Percentiles rank a stretch among this genome's conserved stretches.
These are phyloP conservation scores for Streptopelia turtur DNA, from an alignment of 2,797 vertebrate genomes.

Conservation along the genomic window DNA sequence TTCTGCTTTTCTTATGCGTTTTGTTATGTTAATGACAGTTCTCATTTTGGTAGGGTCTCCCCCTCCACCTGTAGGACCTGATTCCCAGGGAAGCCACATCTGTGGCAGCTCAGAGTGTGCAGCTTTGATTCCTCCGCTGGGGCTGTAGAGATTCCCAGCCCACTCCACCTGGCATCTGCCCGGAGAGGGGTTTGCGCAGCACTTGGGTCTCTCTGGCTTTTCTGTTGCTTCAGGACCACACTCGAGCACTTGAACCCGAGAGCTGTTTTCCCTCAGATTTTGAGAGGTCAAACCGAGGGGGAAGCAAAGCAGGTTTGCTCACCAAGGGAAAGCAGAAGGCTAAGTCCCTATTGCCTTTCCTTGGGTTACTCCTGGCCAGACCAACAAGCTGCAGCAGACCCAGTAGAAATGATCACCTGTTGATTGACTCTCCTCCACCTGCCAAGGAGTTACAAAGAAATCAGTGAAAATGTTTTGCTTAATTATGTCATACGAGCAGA, in stretches of 20 bases:
- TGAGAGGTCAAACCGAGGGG: neutral
- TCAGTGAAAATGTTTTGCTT: neutral
- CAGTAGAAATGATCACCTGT: fast-evolving
- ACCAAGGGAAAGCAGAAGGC: neutral
- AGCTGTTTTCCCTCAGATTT: neutral
- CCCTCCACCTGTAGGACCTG: neutral
- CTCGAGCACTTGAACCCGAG: neutral
- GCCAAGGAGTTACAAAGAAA: neutral
- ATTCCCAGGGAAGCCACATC: neutral
- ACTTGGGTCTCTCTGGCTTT: neutral
- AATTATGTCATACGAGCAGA: neutral
- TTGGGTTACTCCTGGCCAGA: neutral
- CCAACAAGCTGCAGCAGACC: neutral
- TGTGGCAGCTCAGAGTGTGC: neutral
- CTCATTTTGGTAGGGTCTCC: neutral
- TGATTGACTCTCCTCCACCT: neutral
- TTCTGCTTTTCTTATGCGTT: neutral
- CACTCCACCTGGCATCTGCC: fast-evolving
- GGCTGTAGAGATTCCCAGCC: neutral
- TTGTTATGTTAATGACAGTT: neutral
- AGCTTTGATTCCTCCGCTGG: neutral
- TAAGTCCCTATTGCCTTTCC: neutral
- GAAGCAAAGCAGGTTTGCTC: neutral
- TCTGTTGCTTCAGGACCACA: neutral
- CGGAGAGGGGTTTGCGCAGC: neutral